Base-by-base conservation (phyloP, 2,797 vertebrate genomes). In the Glossophaga mutica region DNA sequence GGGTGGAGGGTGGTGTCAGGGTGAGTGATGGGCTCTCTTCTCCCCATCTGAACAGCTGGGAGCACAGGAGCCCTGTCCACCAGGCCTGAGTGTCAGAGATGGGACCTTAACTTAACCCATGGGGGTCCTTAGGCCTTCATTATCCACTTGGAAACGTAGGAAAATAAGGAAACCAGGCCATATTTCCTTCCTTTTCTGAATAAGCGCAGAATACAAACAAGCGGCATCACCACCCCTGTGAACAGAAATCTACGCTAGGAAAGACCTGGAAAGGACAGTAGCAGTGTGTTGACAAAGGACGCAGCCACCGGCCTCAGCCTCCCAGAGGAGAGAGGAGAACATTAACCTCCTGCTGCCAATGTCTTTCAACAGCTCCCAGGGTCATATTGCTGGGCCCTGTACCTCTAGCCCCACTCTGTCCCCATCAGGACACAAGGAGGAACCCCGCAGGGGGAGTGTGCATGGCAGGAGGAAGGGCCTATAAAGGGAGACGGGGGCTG, bases 31-130 rank as follows among this genome's bases (percentile, higher is more conserved):
- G 24, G 71, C 24, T 57, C 37, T 18, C 18, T 29, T 92, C 65
- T 67, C 24, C 24, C 8, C 12, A 1, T 15, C 10, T 50, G 59
- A 92, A 11, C 15, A 68, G 16, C 59, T 68, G 37, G 21, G n/a
- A 62, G 3, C 32, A 44, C 6, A 39, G 37, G 32, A 34, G 0
- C 16, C 44, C 34, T 74, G 59, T 12, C 11, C 0, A 0, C 21
- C 8, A 8, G 3, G 22, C 18, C 19, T 48, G 42, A 50, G 14
- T 15, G 14, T n/a, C 48, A 14, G 50, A 90, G 91, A 48, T 6
- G 59, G 22, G 46, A 10, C 22, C 19, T 21, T 52, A 52, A 6
- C 39, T 89, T 44, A 39, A 87, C n/a, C 6, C 21, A 39, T 22
- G 16, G 65, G 3, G 55, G 4, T n/a, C 1, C 32, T 59, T 1